A percentile compares a stretch with the other conserved stretches of the same genome.
These are phyloP conservation scores for Cydia strobilella DNA, from an alignment of 1,140 invertebrate species.

Conservation along the genomic window DNA sequence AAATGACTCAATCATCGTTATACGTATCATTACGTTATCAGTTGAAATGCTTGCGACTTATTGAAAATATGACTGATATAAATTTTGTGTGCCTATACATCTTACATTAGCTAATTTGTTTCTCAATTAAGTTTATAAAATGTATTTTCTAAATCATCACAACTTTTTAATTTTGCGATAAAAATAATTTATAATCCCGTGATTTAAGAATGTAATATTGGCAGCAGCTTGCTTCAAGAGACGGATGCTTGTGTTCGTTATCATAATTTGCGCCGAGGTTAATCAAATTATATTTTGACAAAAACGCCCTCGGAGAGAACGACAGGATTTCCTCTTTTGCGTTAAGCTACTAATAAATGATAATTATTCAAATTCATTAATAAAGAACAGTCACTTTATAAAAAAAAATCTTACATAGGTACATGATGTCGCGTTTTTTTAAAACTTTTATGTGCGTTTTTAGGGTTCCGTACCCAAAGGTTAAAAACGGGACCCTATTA, in stretches of 20 bases:
- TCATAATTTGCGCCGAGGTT: constrained; percentile 53
- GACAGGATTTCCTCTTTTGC: constrained; percentile 40
- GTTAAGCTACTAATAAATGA: constrained; percentile 49
- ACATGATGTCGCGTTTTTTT: background rate
- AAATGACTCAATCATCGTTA: constrained; percentile 38
- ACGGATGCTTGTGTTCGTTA: constrained; percentile 54
- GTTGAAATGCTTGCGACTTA: constrained; percentile 21
- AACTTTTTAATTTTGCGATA: background rate
- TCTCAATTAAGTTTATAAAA: constrained; percentile 25
- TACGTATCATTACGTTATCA: constrained; percentile 18
- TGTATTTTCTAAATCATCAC: background rate
- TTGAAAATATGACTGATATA: constrained; percentile 33
- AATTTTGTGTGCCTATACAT: constrained; percentile 24
- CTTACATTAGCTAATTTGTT: background rate
- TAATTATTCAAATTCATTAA: constrained; percentile 46
- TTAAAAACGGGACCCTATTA: too few relatives aligned
- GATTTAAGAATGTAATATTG: constrained; percentile 62
- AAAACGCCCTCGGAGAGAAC: constrained; percentile 46
- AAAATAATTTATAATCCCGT: constrained; percentile 35
- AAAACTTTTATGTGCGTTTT: background rate
- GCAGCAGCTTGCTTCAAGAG: constrained; percentile 62
- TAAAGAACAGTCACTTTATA: background rate
- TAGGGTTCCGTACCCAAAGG: too few relatives aligned
- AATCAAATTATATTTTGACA: constrained; percentile 60
- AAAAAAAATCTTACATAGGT: background rate